Percentiles rank a stretch among this genome's conserved stretches.
Conservation (phyloP, 1,140 invertebrate species). For the Pinna nobilis region DNA sequence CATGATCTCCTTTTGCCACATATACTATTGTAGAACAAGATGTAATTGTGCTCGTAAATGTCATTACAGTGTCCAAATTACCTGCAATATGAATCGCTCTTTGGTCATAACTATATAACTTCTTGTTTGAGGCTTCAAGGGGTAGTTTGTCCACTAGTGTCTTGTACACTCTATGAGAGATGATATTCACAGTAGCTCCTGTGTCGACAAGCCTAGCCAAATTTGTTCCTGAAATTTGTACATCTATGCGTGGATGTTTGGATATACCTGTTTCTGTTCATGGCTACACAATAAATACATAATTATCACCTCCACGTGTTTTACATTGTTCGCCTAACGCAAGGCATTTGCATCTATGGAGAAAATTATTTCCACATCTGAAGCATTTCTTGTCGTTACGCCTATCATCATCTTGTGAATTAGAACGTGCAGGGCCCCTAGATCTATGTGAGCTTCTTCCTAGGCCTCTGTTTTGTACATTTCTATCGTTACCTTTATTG, state of each 20-base stretch:
- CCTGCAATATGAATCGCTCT: constrained; percentile 12
- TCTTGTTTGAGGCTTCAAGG: constrained; percentile 13
- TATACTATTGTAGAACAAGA: constrained; percentile 4
- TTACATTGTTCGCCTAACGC: constrained; percentile 12
- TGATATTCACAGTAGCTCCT: constrained; percentile 8
- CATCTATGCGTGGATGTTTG: neutral
- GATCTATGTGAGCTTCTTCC: neutral
- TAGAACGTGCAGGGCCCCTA: neutral
- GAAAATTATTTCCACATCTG: constrained; percentile 36
- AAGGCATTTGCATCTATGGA: constrained; percentile 20
- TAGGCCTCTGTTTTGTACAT: neutral
- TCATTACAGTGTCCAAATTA: neutral
- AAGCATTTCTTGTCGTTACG: constrained; percentile 11
- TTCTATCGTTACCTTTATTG: no score
- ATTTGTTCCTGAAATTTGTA: neutral
- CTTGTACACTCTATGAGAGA: no score
- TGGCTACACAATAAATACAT: neutral
- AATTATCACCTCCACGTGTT: neutral
- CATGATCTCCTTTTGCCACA: constrained; percentile 7
- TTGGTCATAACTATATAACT: neutral
- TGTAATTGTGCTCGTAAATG: constrained; percentile 3
- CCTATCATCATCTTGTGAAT: no score
- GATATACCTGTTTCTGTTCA: no score
- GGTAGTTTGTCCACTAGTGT: neutral
- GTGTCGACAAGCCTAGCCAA: constrained; percentile 19